Base-by-base conservation (phyloP, 1,140 invertebrate species). In the Eufriesea mexicana region DNA sequence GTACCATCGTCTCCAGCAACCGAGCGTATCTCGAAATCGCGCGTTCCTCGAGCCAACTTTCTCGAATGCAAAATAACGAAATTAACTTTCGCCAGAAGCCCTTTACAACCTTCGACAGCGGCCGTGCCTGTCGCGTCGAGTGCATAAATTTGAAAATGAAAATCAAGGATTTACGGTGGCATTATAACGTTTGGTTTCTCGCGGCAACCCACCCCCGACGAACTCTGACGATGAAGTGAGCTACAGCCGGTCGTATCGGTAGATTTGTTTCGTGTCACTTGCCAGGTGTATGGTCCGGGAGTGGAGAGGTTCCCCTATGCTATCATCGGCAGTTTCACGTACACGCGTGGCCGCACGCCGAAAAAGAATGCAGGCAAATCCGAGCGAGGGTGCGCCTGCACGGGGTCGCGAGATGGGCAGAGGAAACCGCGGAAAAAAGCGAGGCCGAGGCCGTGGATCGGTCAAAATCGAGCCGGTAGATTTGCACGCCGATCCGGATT, bases 211-310 rank as follows among this genome's bases (percentile, higher is more conserved):
- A 20, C 42, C n/a, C 20, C 68, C 18, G 42, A 59, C 66, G 62
- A 59, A 47, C 51, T 12, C 54, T 25, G 54, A 79, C 54, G 49
- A 74, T 25, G 35, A 49, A 49, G 45, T 0, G 57, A 47, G 12
- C 18, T 54, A 45, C 47, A 54, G 51, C 35, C 83, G 79, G 79
- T 86, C 86, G 88, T 91, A 86, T 85, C 88, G 82, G 90, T 89
- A 92, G 89, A 93, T 94, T 94, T 93, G 92, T 94, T 93, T 91
- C 90, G 90, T 93, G 93, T 94, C 93, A 94, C 89, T 93, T 94
- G 93, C 93, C 92, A 90, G 92, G 88, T 84, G 89, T 68, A 84
- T 59, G 72, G 54, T 16, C 25, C 28, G 71, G 64, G 67, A 89
- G 78, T 85, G 81, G 80, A 71, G 85, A 70, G 66, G 55, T 70